Conservation (phyloP, 1,140 invertebrate genomes). For the Lasioglossum albipes region DNA sequence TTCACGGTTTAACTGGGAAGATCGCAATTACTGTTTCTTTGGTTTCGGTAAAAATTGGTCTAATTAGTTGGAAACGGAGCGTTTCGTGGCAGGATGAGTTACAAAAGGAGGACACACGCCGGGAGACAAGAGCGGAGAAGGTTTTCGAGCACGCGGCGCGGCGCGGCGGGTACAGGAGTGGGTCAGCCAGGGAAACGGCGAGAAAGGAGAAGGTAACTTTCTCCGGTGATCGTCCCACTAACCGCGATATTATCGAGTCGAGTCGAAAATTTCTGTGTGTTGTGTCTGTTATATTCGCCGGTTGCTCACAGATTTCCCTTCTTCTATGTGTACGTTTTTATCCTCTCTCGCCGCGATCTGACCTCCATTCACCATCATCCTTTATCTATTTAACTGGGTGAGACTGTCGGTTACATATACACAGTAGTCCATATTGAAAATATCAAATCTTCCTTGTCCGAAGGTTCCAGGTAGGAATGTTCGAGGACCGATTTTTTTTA, state of each 20-base stretch:
- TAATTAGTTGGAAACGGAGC: constrained; percentile 47
- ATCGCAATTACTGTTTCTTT: not conserved
- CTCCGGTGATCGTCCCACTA: constrained; percentile 77
- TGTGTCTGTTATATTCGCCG: constrained; percentile 20
- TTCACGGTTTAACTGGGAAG: not conserved
- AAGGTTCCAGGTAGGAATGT: not conserved
- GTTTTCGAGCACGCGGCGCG: constrained; percentile 51
- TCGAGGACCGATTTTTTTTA: no score
- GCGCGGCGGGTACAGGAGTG: constrained; percentile 40
- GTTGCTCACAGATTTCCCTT: constrained; percentile 42
- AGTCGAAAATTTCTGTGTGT: constrained; percentile 70
- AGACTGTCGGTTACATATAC: not conserved
- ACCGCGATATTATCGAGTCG: constrained; percentile 76
- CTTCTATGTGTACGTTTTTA: constrained; percentile 38
- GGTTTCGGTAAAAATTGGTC: constrained; percentile 1
- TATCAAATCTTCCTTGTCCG: not conserved
- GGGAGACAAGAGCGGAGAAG: constrained; percentile 44
- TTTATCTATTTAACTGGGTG: constrained; percentile 32
- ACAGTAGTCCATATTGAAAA: not conserved
- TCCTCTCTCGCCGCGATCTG: constrained; percentile 24
- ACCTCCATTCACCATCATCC: constrained; percentile 59
- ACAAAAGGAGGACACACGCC: constrained; percentile 66
- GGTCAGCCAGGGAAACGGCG: constrained; percentile 54
- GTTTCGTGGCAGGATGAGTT: constrained; percentile 35
- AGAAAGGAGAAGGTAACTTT: constrained; percentile 74